Percentiles rank a stretch among this genome's conserved stretches.
Evolutionary conservation across 2,113 vertebrate genomes (phyloP).

Genomic region (Aphyosemion australe): DNA sequence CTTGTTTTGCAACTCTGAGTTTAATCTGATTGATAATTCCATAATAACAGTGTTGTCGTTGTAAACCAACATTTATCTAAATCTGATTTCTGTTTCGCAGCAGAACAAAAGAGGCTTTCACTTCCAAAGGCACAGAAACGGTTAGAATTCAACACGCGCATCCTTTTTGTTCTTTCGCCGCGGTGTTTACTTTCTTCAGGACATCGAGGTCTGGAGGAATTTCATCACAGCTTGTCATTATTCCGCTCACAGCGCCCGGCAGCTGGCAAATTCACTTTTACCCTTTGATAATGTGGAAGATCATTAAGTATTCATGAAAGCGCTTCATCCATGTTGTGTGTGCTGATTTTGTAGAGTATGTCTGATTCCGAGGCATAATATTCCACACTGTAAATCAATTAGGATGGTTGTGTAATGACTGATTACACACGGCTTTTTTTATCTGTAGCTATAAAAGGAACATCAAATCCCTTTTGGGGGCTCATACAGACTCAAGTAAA

Average conservation of each 20-base stretch:
- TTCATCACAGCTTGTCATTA: constrained; percentile 71
- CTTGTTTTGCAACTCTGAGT: not conserved
- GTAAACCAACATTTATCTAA: not conserved
- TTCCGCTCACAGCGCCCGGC: constrained; percentile 58
- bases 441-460: constrained; percentile 54
- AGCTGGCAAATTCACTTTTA: constrained; percentile 71
- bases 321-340: constrained; percentile 48
- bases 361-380: constrained; percentile 41
- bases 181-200: constrained; percentile 54
- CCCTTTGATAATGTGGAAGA: constrained; percentile 74
- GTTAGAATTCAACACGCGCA: constrained; percentile 8
- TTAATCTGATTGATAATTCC: not conserved
- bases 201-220: constrained; percentile 51
- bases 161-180: constrained; percentile 45
- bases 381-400: constrained; percentile 56
- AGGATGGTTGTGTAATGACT: constrained; percentile 59
- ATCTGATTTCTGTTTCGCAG: constrained; percentile 11
- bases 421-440: constrained; percentile 53
- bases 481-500: constrained; percentile 52
- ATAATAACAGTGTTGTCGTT: not conserved
- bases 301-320: constrained; percentile 75
- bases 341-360: constrained; percentile 4
- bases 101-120: not conserved
- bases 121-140: constrained; percentile 2
- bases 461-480: constrained; percentile 44